These are phyloP conservation scores for Hypomecis punctinalis DNA, from an alignment of 2,888 invertebrate species.

Conservation along the genomic window DNA sequence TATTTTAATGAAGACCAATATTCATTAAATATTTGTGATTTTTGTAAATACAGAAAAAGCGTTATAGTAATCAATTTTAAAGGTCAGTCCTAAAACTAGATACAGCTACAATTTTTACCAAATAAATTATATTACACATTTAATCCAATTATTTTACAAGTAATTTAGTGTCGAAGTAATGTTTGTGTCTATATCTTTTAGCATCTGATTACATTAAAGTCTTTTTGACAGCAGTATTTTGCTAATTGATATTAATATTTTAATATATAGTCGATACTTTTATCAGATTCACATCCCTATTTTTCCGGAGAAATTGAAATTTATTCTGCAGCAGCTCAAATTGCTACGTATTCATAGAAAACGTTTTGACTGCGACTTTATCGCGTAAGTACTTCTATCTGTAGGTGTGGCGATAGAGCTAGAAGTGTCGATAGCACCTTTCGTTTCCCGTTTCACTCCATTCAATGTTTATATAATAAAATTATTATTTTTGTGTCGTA, in stretches of 20 bases:
- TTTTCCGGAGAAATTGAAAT: slow-evolving; percentile 29
- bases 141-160: no score
- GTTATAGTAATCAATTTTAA: no score
- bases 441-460: slow-evolving; percentile 14
- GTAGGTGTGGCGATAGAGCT: slow-evolving; percentile 6
- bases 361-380: slow-evolving; percentile 17
- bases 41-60: no score
- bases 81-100: no score
- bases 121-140: no score
- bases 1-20: no score
- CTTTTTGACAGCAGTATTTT: no score
- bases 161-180: no score
- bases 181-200: no score
- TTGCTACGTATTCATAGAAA: slow-evolving; percentile 31
- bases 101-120: no score
- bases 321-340: slow-evolving; percentile 31
- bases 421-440: slow-evolving; percentile 26
- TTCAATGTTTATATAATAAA: slow-evolving; percentile 18
- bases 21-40: no score
- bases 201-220: no score
- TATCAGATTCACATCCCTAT: slow-evolving; percentile 5
- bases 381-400: neutral
- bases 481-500: neutral
- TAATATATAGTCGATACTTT: slow-evolving; percentile 7
- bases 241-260: neutral